phyloP scores from a whole-genome alignment of 2,797 vertebrate genomes.

The Pitangus sulphuratus region DNA sequence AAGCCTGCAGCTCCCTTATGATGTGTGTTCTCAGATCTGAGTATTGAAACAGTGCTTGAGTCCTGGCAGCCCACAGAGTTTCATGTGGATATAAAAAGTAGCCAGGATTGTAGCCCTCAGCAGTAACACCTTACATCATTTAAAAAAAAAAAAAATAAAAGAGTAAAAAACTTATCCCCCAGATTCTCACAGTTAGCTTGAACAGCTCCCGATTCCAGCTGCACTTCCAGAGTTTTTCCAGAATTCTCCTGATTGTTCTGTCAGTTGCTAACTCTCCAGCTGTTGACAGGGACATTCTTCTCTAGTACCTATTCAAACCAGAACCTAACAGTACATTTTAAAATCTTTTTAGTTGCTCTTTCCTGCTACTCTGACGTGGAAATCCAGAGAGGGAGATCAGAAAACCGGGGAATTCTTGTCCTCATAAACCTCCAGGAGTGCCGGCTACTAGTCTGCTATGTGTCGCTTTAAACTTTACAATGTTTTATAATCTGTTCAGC shows the following conservation, averaged over 20 bases:
- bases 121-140: background rate
- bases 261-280: background rate
- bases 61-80: conserved; percentile 4
- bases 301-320: background rate
- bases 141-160: background rate
- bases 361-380: background rate
- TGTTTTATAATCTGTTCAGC: conserved; percentile 23
- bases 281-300: background rate
- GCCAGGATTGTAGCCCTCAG: background rate
- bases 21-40: background rate
- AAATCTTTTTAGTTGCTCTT: background rate
- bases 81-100: background rate
- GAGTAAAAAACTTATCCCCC: background rate
- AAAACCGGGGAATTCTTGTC: background rate
- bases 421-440: background rate
- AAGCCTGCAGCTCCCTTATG: background rate
- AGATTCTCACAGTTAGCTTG: background rate
- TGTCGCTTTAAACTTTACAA: background rate
- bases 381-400: background rate
- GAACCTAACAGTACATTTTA: background rate
- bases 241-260: background rate
- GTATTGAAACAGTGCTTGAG: background rate
- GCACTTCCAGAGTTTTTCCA: conserved; percentile 2
- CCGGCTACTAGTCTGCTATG: background rate
- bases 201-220: background rate